These are phyloP conservation scores for Oreochromis spilurus DNA, from an alignment of 2,113 vertebrate species.

Conservation along the genomic window DNA sequence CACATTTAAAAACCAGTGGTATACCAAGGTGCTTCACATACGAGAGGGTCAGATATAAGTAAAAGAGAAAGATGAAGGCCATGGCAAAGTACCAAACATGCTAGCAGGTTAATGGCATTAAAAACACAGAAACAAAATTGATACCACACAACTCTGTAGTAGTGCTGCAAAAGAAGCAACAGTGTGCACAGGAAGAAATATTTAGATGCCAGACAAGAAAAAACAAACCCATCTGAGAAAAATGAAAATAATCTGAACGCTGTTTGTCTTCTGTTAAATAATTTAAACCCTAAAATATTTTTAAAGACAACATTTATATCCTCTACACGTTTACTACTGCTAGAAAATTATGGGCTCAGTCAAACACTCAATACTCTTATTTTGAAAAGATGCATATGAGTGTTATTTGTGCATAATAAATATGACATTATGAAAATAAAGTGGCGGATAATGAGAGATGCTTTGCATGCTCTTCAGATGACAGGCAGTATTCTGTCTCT, in stretches of 20 bases:
- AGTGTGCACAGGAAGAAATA: not conserved
- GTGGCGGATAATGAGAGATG: not conserved
- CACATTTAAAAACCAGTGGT: not conserved
- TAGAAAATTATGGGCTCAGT: not conserved
- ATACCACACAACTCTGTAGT: not conserved
- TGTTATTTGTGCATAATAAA: not conserved
- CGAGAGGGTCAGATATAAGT: not conserved
- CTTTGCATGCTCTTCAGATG: not conserved
- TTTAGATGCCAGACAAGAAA: not conserved
- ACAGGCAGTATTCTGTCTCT: too few relatives aligned
- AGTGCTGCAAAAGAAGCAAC: not conserved
- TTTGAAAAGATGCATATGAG: not conserved
- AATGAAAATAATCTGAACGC: not conserved
- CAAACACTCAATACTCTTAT: not conserved
- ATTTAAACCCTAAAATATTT: not conserved
- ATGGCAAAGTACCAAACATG: not conserved
- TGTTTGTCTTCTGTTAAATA: not conserved
- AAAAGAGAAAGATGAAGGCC: not conserved
- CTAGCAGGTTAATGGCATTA: not conserved
- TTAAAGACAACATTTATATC: not conserved
- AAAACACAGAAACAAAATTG: not conserved
- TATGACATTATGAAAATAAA: not conserved
- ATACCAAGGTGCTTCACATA: not conserved
- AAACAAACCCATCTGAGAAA: not conserved
- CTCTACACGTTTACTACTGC: not conserved